Conservation (phyloP, 1,140 invertebrate species). For the Pteromalus puparum region DNA sequence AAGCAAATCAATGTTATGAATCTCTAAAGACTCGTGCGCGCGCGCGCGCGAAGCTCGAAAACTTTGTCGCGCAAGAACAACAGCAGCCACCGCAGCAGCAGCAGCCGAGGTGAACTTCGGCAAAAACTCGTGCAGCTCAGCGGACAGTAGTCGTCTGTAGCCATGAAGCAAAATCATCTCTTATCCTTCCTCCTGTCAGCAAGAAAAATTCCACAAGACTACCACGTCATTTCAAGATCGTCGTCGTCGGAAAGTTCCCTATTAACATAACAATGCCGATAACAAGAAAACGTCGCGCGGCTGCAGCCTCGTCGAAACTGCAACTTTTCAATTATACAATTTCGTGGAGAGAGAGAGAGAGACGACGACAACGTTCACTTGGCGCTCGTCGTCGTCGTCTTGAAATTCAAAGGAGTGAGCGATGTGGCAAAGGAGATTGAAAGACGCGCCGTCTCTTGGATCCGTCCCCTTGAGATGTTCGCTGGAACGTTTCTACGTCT, state of each 20-base stretch:
- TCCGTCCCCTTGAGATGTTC: slow-evolving; percentile 33
- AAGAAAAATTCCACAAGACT: background rate
- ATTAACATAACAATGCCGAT: slow-evolving; percentile 50
- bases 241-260: slow-evolving; percentile 23
- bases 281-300: slow-evolving; percentile 36
- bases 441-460: slow-evolving; percentile 12
- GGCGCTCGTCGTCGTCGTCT: slow-evolving; percentile 14
- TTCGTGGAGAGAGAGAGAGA: slow-evolving; percentile 27
- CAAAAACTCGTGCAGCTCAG: background rate
- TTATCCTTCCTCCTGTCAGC: no score
- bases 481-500: slow-evolving; percentile 12
- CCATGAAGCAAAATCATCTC: background rate
- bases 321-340: slow-evolving; percentile 53
- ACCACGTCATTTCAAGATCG: background rate
- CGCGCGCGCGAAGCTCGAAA: background rate
- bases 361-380: background rate
- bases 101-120: no score
- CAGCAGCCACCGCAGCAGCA: background rate
- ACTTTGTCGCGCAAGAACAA: background rate
- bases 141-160: background rate
- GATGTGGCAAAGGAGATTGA: slow-evolving; percentile 41
- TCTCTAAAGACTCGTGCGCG: background rate
- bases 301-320: slow-evolving; percentile 9
- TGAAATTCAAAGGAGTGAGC: slow-evolving; percentile 42
- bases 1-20: background rate